Percentiles rank a stretch among this genome's conserved stretches.
These are phyloP conservation scores for Alosa sapidissima DNA, from an alignment of 2,797 vertebrate genomes.

Conservation along the genomic window DNA sequence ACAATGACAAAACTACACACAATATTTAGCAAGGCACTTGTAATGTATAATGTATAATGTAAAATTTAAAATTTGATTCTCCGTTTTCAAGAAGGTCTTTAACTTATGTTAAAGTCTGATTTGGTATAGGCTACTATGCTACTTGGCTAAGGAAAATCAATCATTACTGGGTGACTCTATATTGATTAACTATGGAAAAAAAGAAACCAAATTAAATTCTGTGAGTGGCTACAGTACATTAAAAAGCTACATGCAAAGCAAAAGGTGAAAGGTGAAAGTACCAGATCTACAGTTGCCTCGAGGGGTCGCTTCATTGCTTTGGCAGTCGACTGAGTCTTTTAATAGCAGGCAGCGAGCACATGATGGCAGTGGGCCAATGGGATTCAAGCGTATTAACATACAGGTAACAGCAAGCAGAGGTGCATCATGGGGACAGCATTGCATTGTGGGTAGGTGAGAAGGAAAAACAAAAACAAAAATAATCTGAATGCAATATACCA, in stretches of 20 bases:
- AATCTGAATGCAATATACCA: conserved; percentile 99
- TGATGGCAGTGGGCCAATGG: conserved; percentile 99
- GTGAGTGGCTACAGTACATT: conserved; percentile 93
- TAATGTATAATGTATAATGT: neutral
- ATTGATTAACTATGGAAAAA: conserved; percentile 64
- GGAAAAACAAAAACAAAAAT: conserved; percentile 91
- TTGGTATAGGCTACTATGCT: conserved; percentile 41
- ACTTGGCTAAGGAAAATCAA: conserved; percentile 49
- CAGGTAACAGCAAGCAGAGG: conserved; percentile 99
- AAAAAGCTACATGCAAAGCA: conserved; percentile 99
- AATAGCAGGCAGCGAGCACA: conserved; percentile 99
- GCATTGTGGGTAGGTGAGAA: conserved; percentile 99
- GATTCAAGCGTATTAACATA: conserved; percentile 99
- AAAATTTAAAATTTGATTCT: neutral
- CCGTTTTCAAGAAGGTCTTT: conserved; percentile 23
- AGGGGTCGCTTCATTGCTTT: conserved; percentile 99
- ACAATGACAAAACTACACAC: conserved; percentile 57
- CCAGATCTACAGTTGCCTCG: conserved; percentile 90
- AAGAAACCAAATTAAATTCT: conserved; percentile 82
- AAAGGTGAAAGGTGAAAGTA: conserved; percentile 99
- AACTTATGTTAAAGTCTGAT: conserved; percentile 50
- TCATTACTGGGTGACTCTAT: conserved; percentile 58
- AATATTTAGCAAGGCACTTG: conserved; percentile 61
- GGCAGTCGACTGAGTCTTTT: conserved; percentile 99
- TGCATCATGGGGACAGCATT: conserved; percentile 99